phyloP scores from a whole-genome alignment of 2,113 vertebrate genomes.

The Malurus elegans region DNA sequence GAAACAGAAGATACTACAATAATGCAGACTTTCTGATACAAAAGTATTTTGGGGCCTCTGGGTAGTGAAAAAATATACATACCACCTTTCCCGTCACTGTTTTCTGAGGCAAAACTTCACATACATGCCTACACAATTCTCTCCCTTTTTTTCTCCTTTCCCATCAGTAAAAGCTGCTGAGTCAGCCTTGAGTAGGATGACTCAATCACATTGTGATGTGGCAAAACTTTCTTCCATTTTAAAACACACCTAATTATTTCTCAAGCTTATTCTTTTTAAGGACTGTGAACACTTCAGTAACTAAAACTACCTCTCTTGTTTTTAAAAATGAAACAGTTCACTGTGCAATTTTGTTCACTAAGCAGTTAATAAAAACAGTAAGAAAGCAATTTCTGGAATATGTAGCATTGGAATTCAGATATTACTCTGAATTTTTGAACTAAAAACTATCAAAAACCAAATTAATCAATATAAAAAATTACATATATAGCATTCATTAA shows the following conservation, averaged over 20 bases:
- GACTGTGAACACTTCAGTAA: background rate
- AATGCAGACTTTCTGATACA: background rate
- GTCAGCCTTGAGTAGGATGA: background rate
- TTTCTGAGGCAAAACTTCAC: background rate
- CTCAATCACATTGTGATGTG: background rate
- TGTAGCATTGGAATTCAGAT: background rate
- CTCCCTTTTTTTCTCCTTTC: background rate
- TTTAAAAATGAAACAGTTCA: background rate
- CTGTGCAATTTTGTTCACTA: background rate
- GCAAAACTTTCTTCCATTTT: background rate
- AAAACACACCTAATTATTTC: background rate
- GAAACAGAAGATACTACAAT: background rate
- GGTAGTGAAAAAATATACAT: background rate
- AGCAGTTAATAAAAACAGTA: background rate
- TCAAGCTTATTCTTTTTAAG: background rate
- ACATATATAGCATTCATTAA: background rate
- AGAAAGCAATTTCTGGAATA: background rate
- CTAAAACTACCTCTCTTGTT: background rate
- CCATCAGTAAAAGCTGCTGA: background rate
- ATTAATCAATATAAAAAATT: background rate
- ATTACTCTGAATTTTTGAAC: background rate
- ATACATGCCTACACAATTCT: background rate
- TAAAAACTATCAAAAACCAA: background rate
- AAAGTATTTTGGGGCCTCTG: background rate
- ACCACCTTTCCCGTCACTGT: background rate